Conservation (phyloP, 2,888 invertebrate species). For the Selenia dentaria region DNA sequence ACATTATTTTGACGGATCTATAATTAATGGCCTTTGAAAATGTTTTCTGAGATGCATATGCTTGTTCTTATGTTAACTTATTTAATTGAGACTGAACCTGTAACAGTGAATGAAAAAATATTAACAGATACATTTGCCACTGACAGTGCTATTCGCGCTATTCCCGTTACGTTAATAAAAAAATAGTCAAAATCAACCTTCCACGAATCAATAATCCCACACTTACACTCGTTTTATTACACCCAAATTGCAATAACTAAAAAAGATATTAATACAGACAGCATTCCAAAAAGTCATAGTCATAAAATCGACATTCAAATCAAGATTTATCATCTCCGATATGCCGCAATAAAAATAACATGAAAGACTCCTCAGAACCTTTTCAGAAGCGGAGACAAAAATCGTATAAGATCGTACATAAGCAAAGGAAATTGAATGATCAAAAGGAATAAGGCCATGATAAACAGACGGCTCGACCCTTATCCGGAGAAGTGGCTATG, state of each 20-base stretch:
- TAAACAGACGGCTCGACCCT: conserved; percentile 34
- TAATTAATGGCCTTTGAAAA: no score
- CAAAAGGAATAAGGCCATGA: conserved; percentile 35
- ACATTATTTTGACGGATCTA: no score
- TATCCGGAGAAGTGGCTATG: conserved; percentile 25
- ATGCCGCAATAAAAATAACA: conserved; percentile 28
- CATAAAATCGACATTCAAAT: conserved; percentile 15
- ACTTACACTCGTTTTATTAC: neutral
- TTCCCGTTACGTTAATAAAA: no score
- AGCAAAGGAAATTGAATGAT: conserved; percentile 36
- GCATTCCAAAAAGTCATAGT: conserved; percentile 5
- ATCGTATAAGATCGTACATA: conserved; percentile 22
- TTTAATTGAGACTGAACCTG: no score
- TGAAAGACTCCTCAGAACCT: conserved; percentile 11
- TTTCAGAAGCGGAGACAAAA: conserved; percentile 20
- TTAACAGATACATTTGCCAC: no score
- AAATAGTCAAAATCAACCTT: no score
- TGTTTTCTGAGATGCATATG: no score
- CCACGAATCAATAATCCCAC: no score
- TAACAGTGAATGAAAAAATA: no score
- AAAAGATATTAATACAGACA: conserved; percentile 16
- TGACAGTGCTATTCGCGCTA: no score
- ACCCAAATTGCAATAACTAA: conserved; percentile 1
- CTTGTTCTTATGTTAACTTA: no score
- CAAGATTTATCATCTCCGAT: conserved; percentile 23